These are phyloP conservation scores for Bufo gargarizans DNA, from an alignment of 2,113 vertebrate species.

Conservation along the genomic window DNA sequence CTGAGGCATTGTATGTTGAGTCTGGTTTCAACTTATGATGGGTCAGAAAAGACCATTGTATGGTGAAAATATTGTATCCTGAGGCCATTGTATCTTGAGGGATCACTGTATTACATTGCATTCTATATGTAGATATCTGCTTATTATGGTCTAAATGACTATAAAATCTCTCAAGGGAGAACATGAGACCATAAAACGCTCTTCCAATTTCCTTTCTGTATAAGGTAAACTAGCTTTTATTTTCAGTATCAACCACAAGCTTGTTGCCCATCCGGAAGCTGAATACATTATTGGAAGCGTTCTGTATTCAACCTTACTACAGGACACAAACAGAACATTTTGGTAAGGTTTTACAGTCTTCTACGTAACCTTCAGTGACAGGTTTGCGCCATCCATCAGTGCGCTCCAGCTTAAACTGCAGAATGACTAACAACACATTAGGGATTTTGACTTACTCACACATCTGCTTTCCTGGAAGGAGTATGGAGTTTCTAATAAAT, in stretches of 20 bases:
- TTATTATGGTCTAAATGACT: background rate
- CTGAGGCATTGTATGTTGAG: too few relatives aligned
- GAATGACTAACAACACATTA: background rate
- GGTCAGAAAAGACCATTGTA: too few relatives aligned
- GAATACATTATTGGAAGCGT: background rate
- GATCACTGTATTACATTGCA: background rate
- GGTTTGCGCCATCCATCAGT: background rate
- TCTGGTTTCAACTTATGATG: too few relatives aligned
- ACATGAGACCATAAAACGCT: conserved; percentile 2
- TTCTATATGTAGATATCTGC: background rate
- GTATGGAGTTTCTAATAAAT: background rate
- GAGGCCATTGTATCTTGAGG: too few relatives aligned
- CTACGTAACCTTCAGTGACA: background rate
- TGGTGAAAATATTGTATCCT: too few relatives aligned
- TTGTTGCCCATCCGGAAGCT: background rate
- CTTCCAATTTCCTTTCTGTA: conserved; percentile 3
- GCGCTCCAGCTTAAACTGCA: background rate
- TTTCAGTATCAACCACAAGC: background rate
- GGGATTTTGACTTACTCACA: background rate
- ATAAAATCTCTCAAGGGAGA: conserved; percentile 12
- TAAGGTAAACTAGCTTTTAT: conserved; percentile 19
- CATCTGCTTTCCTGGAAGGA: conserved; percentile 6
- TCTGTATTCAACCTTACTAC: background rate
- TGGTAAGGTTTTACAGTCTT: background rate
- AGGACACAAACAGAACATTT: background rate